Conservation (phyloP, 2,113 vertebrate genomes). For the Paramisgurnus dabryanus region DNA sequence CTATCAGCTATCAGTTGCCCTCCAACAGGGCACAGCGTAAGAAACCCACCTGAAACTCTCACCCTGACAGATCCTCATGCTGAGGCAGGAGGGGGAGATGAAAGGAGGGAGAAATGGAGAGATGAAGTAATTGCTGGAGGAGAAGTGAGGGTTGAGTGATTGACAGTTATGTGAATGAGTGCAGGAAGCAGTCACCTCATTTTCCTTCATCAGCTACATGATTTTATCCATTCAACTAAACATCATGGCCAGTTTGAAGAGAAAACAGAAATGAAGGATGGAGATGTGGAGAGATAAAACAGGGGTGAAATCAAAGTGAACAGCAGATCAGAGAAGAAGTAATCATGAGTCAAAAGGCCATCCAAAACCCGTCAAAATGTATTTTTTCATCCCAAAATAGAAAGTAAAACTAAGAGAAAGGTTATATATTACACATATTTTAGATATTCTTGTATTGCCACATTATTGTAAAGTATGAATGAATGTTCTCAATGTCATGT, state of each 20-base stretch:
- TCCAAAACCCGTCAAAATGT: no score
- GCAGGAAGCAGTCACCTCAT: slow-evolving; percentile 22
- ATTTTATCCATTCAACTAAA: slow-evolving; percentile 25
- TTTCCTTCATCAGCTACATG: slow-evolving; percentile 22
- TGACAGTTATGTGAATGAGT: slow-evolving; percentile 33
- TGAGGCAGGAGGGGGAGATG: not conserved
- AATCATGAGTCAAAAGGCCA: no score
- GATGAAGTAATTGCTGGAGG: not conserved
- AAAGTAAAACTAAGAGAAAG: no score
- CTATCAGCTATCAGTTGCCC: slow-evolving; percentile 47
- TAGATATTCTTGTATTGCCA: no score
- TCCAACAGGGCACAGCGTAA: slow-evolving; percentile 41
- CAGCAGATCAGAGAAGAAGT: not conserved
- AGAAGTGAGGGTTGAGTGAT: not conserved
- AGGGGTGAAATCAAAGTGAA: not conserved
- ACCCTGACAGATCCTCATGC: slow-evolving; percentile 35
- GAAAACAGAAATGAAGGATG: not conserved
- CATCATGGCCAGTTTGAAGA: not conserved
- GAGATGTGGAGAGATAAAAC: not conserved
- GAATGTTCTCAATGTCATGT: no score
- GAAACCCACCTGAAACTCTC: slow-evolving; percentile 39
- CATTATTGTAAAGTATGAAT: no score
- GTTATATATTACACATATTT: no score
- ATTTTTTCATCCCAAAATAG: no score
- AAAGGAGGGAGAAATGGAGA: slow-evolving; percentile 2